Conservation (phyloP, 1,140 invertebrate genomes). For the Babylonia areolata region DNA sequence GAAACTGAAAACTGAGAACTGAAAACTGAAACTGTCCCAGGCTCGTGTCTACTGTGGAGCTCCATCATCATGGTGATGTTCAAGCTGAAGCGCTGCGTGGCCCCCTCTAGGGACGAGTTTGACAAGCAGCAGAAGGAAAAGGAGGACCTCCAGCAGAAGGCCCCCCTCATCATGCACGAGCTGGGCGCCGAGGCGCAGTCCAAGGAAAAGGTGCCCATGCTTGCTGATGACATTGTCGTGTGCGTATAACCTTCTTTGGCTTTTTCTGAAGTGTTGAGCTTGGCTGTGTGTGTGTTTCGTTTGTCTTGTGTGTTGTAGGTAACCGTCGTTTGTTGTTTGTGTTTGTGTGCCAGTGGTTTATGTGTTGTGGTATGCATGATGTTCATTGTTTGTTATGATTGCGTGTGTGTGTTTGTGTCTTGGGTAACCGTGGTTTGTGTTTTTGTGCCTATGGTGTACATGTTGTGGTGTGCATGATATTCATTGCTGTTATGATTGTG, state of each 20-base stretch:
- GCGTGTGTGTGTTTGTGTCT: too few species aligned
- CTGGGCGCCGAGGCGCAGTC: neutral
- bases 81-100: conserved; percentile 63
- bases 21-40: conserved; percentile 47
- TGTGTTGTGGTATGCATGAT: too few species aligned
- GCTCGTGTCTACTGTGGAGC: conserved; percentile 67
- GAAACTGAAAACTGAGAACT: too few species aligned
- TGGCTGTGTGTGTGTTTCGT: conserved; percentile 10
- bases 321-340: too few species aligned
- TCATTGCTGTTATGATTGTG: too few species aligned
- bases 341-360: too few species aligned
- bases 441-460: too few species aligned
- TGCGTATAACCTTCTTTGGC: conserved; percentile 38
- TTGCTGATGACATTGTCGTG: conserved; percentile 54
- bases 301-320: neutral
- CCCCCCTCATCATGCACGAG: conserved; percentile 55
- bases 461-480: too few species aligned
- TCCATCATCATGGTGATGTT: conserved; percentile 68
- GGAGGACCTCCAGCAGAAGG: conserved; percentile 48
- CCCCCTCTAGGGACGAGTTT: conserved; percentile 30
- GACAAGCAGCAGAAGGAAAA: conserved; percentile 27
- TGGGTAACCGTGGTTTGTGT: too few species aligned
- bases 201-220: conserved; percentile 41
- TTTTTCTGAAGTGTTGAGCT: conserved; percentile 3
- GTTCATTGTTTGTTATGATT: too few species aligned